Base-by-base conservation (phyloP, 1,140 invertebrate species). In the Himalopsyche phryganea region DNA sequence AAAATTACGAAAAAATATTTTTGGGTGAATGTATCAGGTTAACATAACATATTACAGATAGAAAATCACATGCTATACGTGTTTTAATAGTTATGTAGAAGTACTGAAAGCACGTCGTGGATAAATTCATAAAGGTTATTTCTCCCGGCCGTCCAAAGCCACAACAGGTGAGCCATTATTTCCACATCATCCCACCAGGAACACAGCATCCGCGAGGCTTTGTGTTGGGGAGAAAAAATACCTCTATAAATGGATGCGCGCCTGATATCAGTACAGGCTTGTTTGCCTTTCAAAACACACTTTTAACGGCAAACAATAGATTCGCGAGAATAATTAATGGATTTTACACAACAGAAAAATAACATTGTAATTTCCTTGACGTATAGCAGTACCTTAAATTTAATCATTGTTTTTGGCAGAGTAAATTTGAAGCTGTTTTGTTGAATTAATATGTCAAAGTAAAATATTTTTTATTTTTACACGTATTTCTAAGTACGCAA, bases 81-180 rank as follows among this genome's bases (percentile, higher is more conserved):
- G 33, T 40, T 40, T n/a, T 40, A 40, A 4, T 4, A 6, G 11
- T 4, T 40, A 15, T 28, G 9, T 5, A 28, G 23, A 28, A 28
- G 23, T 28, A 28, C 23, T 28, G 23, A 5, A 28, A 28, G 23
- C 15, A 40, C 38, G 38, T 40, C n/a, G 38, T 6, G 15, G 38
- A 15, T 13, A 40, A 40, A 40, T 40, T 40, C 15, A 40, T 13
- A 40, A 40, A 40, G 38, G 38, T 40, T 40, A 13, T 4, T 40
- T 28, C 23, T 9, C 23, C 23, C 23, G 23, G 23, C 23, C 23
- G 47, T 32, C 33, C 33, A 10, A 11, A 9, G 33, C 47, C 28
- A 49, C 47, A 49, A 49, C 47, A 49, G 47, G 47, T 49, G 47
- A 49, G 47, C 47, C 23, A 49, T 49, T 49, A 49, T 49, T 49